Evolutionary conservation across 2,113 vertebrate species (phyloP).

Genomic region (Cynopterus brachyotis): DNA sequence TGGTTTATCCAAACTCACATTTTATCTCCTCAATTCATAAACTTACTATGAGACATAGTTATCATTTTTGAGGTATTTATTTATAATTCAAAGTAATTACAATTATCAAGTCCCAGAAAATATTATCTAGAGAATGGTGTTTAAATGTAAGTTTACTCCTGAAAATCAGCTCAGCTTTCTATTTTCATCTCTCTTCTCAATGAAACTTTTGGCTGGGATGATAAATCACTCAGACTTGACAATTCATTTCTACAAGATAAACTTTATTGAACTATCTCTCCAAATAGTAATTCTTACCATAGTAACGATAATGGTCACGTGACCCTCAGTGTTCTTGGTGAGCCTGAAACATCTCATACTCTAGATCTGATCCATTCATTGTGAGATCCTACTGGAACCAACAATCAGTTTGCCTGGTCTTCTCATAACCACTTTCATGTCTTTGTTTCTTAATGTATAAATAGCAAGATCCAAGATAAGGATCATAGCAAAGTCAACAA

Average conservation of each 20-base stretch:
- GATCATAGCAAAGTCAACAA: conserved; percentile 39
- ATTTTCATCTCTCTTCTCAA: neutral
- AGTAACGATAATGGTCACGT: neutral
- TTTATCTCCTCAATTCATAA: neutral
- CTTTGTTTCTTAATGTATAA: conserved; percentile 52
- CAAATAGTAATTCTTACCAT: neutral
- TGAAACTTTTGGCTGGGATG: neutral
- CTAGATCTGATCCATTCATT: neutral
- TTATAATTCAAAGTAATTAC: neutral
- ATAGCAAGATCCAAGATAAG: conserved; percentile 41
- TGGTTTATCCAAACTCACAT: neutral
- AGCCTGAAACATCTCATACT: neutral
- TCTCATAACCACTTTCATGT: conserved; percentile 2
- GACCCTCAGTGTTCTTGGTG: neutral
- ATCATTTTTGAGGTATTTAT: neutral
- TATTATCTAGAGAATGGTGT: neutral
- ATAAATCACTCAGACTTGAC: neutral
- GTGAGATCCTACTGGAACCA: neutral
- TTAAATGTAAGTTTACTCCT: neutral
- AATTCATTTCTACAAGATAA: neutral
- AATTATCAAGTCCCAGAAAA: neutral
- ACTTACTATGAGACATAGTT: neutral
- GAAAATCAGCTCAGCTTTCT: neutral
- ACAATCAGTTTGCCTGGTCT: neutral
- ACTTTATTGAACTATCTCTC: neutral